phyloP scores from a whole-genome alignment of 2,113 vertebrate species.

The Calidris pugnax region DNA sequence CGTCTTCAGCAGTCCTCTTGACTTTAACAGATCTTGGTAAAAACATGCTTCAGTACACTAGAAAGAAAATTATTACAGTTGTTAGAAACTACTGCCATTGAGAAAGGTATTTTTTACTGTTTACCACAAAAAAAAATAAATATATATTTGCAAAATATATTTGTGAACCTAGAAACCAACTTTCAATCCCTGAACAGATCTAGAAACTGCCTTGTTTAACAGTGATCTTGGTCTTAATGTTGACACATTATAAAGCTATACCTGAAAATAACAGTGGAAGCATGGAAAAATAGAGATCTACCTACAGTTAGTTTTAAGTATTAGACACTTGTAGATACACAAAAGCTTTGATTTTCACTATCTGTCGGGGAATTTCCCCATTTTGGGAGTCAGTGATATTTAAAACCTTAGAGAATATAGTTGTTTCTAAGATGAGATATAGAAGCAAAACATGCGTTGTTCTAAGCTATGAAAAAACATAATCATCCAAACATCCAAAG shows the following conservation, averaged over 20 bases:
- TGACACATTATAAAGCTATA: background rate
- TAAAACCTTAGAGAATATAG: background rate
- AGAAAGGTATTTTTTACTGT: background rate
- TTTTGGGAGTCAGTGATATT: background rate
- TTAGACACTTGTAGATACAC: background rate
- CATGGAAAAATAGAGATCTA: background rate
- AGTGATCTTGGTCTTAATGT: background rate
- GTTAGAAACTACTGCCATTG: background rate
- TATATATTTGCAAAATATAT: background rate
- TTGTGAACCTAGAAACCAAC: background rate
- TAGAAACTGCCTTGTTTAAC: background rate
- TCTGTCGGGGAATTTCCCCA: background rate
- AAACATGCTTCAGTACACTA: slow-evolving; percentile 82
- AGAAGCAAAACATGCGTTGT: background rate
- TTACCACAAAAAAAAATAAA: background rate
- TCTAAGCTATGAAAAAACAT: background rate
- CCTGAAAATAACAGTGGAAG: background rate
- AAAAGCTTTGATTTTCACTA: background rate
- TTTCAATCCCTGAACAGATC: background rate
- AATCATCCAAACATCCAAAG: background rate
- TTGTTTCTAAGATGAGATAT: background rate
- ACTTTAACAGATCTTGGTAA: slow-evolving; percentile 90
- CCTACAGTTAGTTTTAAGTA: background rate
- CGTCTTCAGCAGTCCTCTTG: slow-evolving; percentile 74
- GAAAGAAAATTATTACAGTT: slow-evolving; percentile 7